A percentile compares a stretch with the other conserved stretches of the same genome.
These are phyloP conservation scores for Andrena bicolor DNA, from an alignment of 2,888 invertebrate species.

Conservation along the genomic window DNA sequence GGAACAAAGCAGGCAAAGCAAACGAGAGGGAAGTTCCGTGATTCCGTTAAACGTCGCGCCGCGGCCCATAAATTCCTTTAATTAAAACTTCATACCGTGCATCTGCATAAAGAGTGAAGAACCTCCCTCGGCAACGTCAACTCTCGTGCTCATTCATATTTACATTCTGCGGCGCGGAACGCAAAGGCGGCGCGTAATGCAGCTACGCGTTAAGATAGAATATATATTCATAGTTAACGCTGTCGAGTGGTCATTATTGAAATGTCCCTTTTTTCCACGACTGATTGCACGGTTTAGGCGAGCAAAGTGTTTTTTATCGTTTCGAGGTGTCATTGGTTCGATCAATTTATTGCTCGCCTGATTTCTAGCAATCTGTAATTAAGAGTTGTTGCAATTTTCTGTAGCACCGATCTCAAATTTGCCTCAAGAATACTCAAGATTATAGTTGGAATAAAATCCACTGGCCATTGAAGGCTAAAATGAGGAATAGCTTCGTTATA, in stretches of 20 bases:
- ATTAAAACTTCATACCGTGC: slow-evolving; percentile 74
- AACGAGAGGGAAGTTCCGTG: slow-evolving; percentile 62
- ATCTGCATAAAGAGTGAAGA: slow-evolving; percentile 69
- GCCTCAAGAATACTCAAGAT: too few species aligned
- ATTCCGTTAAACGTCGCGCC: slow-evolving; percentile 67
- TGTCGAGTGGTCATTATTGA: slow-evolving; percentile 27
- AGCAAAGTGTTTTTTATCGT: too few species aligned
- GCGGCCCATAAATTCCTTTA: slow-evolving; percentile 74
- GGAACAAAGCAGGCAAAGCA: slow-evolving; percentile 39
- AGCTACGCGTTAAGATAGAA: slow-evolving; percentile 23
- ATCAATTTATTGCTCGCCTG: neutral
- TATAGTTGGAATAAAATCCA: too few species aligned
- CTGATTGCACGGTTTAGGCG: too few species aligned
- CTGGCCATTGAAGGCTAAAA: too few species aligned
- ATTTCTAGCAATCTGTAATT: too few species aligned
- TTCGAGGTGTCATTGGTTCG: too few species aligned
- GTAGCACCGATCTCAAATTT: too few species aligned
- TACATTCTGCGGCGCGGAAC: slow-evolving; percentile 52
- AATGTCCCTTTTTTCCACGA: neutral
- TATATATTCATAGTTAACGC: slow-evolving; percentile 36
- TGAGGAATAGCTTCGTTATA: too few species aligned
- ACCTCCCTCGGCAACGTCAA: slow-evolving; percentile 45
- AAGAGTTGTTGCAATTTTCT: too few species aligned
- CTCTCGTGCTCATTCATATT: slow-evolving; percentile 68
- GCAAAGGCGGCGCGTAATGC: slow-evolving; percentile 48